A percentile compares a stretch with the other conserved stretches of the same genome.
phyloP scores from a whole-genome alignment of 2,888 invertebrate genomes.

The Torymus auratus region DNA sequence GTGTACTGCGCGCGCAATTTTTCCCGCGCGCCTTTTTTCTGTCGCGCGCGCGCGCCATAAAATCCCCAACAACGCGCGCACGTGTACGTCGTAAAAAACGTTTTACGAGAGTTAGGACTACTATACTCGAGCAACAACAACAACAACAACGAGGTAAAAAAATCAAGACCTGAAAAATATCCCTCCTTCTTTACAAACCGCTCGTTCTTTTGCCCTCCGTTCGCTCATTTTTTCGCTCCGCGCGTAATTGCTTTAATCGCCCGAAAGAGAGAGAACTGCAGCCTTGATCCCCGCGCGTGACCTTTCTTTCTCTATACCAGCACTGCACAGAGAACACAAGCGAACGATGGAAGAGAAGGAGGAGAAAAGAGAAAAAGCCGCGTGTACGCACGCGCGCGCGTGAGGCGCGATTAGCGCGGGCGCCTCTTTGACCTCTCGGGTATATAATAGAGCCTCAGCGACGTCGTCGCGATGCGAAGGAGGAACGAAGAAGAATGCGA shows the following conservation, averaged over 20 bases:
- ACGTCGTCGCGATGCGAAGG: too few species aligned
- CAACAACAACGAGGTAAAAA: constrained; percentile 15
- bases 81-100: constrained; percentile 45
- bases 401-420: constrained; percentile 51
- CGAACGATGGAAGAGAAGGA: background rate
- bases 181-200: constrained; percentile 35
- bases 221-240: constrained; percentile 39
- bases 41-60: constrained; percentile 23
- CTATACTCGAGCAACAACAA: constrained; percentile 5
- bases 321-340: constrained; percentile 23
- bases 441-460: too few species aligned
- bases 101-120: constrained; percentile 51
- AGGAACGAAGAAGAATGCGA: too few species aligned
- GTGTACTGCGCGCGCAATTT: constrained; percentile 30
- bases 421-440: constrained; percentile 11
- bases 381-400: background rate
- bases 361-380: constrained; percentile 16
- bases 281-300: constrained; percentile 55
- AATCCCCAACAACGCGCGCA: constrained; percentile 1
- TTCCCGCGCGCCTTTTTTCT: constrained; percentile 30
- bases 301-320: constrained; percentile 42
- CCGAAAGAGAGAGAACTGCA: constrained; percentile 18
- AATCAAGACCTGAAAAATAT: constrained; percentile 26
- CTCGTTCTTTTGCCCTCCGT: background rate
- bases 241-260: constrained; percentile 55